Percentiles rank a stretch among this genome's conserved stretches.
Conservation (phyloP, 2,888 invertebrate genomes). For the Pecten maximus region DNA sequence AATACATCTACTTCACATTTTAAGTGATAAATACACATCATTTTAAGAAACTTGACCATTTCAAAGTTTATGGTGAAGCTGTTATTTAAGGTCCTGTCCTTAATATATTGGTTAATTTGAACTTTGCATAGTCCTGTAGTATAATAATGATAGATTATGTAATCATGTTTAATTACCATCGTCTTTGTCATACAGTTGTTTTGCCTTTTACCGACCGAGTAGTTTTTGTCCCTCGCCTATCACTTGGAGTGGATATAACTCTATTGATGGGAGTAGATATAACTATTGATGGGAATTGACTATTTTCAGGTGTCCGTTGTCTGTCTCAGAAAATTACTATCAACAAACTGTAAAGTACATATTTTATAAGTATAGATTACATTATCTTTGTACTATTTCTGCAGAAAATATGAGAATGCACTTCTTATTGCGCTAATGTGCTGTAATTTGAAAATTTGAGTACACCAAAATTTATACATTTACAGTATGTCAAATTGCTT, state of each 20-base stretch:
- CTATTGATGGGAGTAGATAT: not conserved
- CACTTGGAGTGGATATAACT: not conserved
- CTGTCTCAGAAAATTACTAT: not conserved
- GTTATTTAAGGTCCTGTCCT: not conserved
- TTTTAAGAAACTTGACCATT: too few species aligned
- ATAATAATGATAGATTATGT: not conserved
- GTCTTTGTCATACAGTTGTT: not conserved
- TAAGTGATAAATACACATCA: too few species aligned
- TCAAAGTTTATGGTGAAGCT: not conserved
- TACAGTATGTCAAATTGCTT: too few species aligned
- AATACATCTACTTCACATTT: too few species aligned
- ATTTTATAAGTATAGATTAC: too few species aligned
- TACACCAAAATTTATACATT: too few species aligned
- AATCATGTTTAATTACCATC: not conserved
- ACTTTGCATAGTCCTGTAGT: not conserved
- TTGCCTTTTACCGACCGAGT: not conserved
- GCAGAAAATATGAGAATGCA: too few species aligned
- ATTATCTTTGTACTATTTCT: too few species aligned
- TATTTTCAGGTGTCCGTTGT: not conserved
- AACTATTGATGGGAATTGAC: not conserved
- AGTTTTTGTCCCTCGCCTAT: not conserved
- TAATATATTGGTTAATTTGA: too few species aligned
- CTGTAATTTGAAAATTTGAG: too few species aligned
- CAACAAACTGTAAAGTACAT: too few species aligned
- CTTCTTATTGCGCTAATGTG: too few species aligned